Evolutionary conservation across 2,113 vertebrate species (phyloP).

Genomic region (Ameiurus melas): DNA sequence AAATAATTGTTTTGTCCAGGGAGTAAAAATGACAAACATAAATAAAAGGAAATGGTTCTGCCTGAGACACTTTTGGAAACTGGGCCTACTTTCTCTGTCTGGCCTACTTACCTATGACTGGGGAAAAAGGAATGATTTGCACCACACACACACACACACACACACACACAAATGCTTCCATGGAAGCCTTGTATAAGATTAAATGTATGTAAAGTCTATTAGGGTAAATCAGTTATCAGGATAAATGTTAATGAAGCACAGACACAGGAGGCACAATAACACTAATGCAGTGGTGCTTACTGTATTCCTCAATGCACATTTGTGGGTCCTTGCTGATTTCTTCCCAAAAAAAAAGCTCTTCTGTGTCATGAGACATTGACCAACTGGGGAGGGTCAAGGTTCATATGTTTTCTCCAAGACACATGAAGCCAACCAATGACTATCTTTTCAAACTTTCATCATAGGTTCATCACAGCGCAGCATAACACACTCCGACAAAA

Average conservation of each 20-base stretch:
- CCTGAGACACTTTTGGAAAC: constrained; percentile 10
- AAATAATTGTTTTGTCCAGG: constrained; percentile 10
- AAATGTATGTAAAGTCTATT: neutral
- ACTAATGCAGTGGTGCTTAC: neutral
- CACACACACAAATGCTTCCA: neutral
- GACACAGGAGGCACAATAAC: neutral
- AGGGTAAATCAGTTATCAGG: neutral
- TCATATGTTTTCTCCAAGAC: neutral
- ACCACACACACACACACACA: constrained; percentile 6
- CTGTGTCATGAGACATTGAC: neutral
- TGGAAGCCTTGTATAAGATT: neutral
- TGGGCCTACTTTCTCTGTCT: constrained; percentile 31
- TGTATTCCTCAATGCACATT: neutral
- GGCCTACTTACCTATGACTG: constrained; percentile 28
- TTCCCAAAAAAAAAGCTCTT: neutral
- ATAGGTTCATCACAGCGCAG: neutral
- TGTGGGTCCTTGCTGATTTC: neutral
- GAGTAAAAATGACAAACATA: neutral
- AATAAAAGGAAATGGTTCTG: neutral
- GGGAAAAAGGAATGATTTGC: neutral
- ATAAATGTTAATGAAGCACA: too few relatives aligned
- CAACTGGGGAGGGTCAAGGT: neutral
- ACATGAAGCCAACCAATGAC: neutral
- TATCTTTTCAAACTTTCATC: neutral
- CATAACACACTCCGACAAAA: neutral